Evolutionary conservation across 2,888 invertebrate species (phyloP).

Genomic region (Nomada lathburiana): DNA sequence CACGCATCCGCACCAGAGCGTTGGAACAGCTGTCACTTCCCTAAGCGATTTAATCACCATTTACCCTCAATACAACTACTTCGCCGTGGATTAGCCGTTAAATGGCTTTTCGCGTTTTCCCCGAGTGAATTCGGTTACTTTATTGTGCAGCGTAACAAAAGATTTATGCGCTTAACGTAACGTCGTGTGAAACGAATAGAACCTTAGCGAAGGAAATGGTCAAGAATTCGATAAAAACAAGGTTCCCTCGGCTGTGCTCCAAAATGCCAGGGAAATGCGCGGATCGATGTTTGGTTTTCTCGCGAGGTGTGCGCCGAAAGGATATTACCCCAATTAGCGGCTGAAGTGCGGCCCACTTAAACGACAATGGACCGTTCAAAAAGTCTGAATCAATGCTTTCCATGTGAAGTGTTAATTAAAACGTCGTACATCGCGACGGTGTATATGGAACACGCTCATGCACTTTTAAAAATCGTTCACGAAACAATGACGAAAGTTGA

Average conservation of each 20-base stretch:
- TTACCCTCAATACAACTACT: background rate
- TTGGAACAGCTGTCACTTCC: background rate
- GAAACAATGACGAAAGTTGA: background rate
- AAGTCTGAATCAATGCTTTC: constrained; percentile 24
- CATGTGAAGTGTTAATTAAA: constrained; percentile 24
- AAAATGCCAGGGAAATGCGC: no score
- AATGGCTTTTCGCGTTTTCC: background rate
- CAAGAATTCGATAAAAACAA: no score
- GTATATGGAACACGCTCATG: background rate
- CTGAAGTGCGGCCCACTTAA: constrained; percentile 17
- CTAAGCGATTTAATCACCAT: constrained; percentile 7
- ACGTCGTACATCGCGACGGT: background rate
- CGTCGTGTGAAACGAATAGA: no score
- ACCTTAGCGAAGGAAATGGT: no score
- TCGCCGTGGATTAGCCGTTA: background rate
- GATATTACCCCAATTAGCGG: constrained; percentile 48
- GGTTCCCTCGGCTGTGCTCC: no score
- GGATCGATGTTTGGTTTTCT: constrained; percentile 1
- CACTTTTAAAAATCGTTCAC: no score
- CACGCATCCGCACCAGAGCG: background rate
- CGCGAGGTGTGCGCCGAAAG: background rate
- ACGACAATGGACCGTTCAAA: constrained; percentile 16
- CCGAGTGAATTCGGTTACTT: no score
- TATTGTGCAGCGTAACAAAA: no score
- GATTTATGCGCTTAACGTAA: no score